phyloP scores from a whole-genome alignment of 2,888 invertebrate genomes.

The Meiosimyza platycephala region DNA sequence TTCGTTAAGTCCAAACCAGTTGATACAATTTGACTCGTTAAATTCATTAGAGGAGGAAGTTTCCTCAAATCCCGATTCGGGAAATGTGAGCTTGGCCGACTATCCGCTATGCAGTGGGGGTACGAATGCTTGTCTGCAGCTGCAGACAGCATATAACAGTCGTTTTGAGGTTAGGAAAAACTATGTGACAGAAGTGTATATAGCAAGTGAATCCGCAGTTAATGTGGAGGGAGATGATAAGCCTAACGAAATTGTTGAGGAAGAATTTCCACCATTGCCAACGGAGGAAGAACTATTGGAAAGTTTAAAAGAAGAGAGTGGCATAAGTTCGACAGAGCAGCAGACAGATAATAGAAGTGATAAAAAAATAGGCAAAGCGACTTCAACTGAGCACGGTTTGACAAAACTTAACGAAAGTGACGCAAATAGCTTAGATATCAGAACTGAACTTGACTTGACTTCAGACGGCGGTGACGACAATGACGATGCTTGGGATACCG shows the following conservation, averaged over 20 bases:
- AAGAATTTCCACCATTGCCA: slow-evolving; percentile 55
- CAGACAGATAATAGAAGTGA: slow-evolving; percentile 32
- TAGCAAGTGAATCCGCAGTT: slow-evolving; percentile 36
- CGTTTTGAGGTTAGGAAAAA: slow-evolving; percentile 60
- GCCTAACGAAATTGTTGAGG: slow-evolving; percentile 26
- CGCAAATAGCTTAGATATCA: background rate
- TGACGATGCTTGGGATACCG: slow-evolving; percentile 17
- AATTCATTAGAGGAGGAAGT: slow-evolving; percentile 51
- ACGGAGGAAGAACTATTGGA: slow-evolving; percentile 56
- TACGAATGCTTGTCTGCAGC: slow-evolving; percentile 56
- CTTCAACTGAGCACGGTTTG: no score
- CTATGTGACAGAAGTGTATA: slow-evolving; percentile 57
- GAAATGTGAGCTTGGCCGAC: slow-evolving; percentile 64
- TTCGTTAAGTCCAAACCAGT: slow-evolving; percentile 7
- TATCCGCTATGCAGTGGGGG: slow-evolving; percentile 54
- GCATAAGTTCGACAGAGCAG: background rate
- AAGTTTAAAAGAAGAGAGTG: slow-evolving; percentile 52
- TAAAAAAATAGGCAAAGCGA: slow-evolving; percentile 34
- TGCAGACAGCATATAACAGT: slow-evolving; percentile 59
- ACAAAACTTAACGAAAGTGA: slow-evolving; percentile 28
- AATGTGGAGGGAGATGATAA: slow-evolving; percentile 31
- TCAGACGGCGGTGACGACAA: slow-evolving; percentile 17
- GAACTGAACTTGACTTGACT: background rate
- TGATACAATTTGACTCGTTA: slow-evolving; percentile 57
- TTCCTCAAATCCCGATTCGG: slow-evolving; percentile 65